phyloP scores from a whole-genome alignment of 1,140 invertebrate species.

The Aphaenogaster ashmeadi region DNA sequence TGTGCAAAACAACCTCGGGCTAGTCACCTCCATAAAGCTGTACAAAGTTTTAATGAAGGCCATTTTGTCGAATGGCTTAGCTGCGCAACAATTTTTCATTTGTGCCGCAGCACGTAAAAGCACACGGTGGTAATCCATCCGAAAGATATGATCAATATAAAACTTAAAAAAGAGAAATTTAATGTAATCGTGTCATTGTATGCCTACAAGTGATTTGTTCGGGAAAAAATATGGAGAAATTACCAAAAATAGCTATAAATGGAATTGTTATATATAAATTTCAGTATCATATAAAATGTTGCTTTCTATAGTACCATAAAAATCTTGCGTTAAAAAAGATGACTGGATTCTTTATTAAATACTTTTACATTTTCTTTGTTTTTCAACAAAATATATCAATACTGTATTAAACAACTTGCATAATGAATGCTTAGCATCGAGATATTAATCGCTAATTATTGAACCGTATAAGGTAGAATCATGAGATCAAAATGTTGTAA shows the following conservation, averaged over 20 bases:
- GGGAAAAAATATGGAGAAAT: neutral
- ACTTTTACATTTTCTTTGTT: neutral
- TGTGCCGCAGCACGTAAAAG: conserved; percentile 34
- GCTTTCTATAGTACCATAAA: neutral
- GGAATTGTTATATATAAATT: neutral
- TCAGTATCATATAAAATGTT: neutral
- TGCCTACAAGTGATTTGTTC: neutral
- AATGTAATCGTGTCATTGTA: neutral
- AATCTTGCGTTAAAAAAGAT: neutral
- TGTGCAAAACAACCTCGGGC: conserved; percentile 61
- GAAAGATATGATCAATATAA: conserved; percentile 26
- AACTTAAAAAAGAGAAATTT: conserved; percentile 50
- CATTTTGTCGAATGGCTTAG: conserved; percentile 60
- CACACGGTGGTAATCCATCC: conserved; percentile 44
- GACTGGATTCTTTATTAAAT: neutral
- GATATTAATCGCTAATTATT: neutral
- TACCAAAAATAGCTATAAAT: neutral
- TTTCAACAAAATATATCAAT: neutral
- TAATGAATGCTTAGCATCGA: neutral
- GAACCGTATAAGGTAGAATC: neutral
- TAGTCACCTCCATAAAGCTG: conserved; percentile 60
- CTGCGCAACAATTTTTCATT: conserved; percentile 46
- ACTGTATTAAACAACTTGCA: neutral
- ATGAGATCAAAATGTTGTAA: neutral
- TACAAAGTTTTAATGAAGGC: conserved; percentile 75